A percentile compares a stretch with the other conserved stretches of the same genome.
Evolutionary conservation across 2,113 vertebrate species (phyloP).

Genomic region (Gopherus evgoodei): DNA sequence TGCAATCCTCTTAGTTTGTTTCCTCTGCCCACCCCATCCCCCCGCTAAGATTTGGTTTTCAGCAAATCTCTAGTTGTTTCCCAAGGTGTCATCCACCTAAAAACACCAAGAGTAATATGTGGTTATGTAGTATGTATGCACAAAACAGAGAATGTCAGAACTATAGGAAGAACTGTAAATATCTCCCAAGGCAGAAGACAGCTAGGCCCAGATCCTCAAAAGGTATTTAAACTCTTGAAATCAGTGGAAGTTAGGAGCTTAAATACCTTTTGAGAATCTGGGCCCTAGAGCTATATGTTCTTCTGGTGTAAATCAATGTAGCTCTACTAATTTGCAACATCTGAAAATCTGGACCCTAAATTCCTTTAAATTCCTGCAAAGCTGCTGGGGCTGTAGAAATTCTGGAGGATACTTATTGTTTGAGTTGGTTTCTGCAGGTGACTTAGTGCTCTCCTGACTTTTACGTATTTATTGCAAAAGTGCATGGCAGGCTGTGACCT

Average conservation of each 20-base stretch:
- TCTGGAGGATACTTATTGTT: not conserved
- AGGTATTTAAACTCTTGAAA: not conserved
- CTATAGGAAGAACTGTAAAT: not conserved
- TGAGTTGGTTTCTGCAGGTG: not conserved
- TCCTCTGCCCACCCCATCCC: too few species aligned
- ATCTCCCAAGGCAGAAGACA: not conserved
- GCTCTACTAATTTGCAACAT: not conserved
- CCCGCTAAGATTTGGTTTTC: not conserved
- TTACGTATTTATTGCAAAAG: not conserved
- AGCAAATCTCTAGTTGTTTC: not conserved
- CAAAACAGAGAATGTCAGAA: not conserved
- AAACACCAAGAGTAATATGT: not conserved
- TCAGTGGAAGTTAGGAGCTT: not conserved
- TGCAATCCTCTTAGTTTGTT: not conserved
- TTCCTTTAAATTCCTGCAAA: not conserved
- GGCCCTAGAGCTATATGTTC: not conserved
- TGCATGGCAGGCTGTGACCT: not conserved
- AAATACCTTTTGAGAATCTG: not conserved
- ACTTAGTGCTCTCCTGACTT: not conserved
- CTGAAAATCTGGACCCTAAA: not conserved
- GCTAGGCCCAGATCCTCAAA: not conserved
- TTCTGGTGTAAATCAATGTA: not conserved
- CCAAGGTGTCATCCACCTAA: not conserved
- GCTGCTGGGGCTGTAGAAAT: not conserved
- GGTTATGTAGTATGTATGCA: not conserved